Percentiles rank a stretch among this genome's conserved stretches.
Evolutionary conservation across 2,888 invertebrate genomes (phyloP).

Genomic region (Lepetodrilus schrolli): DNA sequence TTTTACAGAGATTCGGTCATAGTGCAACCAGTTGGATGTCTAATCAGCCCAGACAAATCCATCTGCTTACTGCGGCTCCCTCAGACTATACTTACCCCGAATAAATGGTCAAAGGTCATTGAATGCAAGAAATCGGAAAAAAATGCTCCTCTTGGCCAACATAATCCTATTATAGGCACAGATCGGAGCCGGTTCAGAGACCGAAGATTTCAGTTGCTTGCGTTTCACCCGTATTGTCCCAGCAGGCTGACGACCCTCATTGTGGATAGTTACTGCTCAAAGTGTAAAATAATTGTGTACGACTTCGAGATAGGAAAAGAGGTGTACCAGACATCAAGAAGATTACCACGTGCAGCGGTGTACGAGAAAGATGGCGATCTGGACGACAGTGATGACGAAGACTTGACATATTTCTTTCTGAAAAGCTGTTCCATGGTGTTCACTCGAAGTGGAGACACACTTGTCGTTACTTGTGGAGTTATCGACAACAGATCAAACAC

Average conservation of each 20-base stretch:
- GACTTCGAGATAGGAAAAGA: conserved; percentile 3
- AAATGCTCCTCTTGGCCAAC: conserved; percentile 3
- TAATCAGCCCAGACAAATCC: conserved; percentile 36
- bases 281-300: conserved; percentile 33
- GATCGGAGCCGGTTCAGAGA: conserved; percentile 34
- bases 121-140: conserved; percentile 21
- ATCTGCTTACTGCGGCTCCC: conserved; percentile 41
- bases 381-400: conserved; percentile 13
- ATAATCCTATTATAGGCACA: conserved; percentile 32
- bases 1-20: conserved; percentile 36
- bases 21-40: conserved; percentile 36
- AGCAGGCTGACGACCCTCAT: conserved; percentile 30
- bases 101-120: conserved; percentile 37
- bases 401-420: not conserved
- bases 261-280: conserved; percentile 37
- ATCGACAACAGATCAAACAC: not conserved
- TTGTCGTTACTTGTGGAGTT: not conserved
- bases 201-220: conserved; percentile 35
- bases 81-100: conserved; percentile 29
- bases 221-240: conserved; percentile 36
- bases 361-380: not conserved
- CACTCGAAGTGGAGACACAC: conserved; percentile 22
- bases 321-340: not conserved
- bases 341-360: not conserved
- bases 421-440: conserved; percentile 17